Evolutionary conservation across 2,113 vertebrate genomes (phyloP), one percentile per base, ranked within the genome.

Genomic region (Catharus bicknelli): DNA sequence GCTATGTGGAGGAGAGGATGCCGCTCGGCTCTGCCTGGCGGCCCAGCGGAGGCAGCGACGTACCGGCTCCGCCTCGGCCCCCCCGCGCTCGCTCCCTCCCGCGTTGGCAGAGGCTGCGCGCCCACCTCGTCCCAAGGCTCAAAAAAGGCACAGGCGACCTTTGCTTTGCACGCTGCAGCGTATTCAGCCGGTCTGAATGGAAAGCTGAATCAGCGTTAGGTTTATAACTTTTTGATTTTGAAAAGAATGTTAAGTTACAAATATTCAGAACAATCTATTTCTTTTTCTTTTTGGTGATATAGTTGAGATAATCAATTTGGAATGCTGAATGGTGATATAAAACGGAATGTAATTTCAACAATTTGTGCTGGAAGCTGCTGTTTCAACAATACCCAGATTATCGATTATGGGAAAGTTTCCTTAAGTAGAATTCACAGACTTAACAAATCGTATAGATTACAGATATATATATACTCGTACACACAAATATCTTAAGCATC

Each of bases 281-380:
- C 4, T 9, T 13, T 42, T 23, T 27, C 8, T 9, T 16, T n/a
- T 11, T 12, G 1, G 5, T 8, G 2, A 11, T 22, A 22, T 15
- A 40, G 38, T 57, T 67, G 55, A 91, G 83, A 70, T n/a, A 83
- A 92, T 81, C 73, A 18, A 53, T 96, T 93, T 30, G 86, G 25
- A 51, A 83, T 78, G 88, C 69, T 72, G 68, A 57, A 55, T 19
- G 64, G 27, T 27, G 59, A 26, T 66, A 29, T 2, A 42, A 73
- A 1, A 38, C 11, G 19, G 18, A 21, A 64, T 26, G 57, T 29
- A 70, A 53, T 86, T 72, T 53, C 45, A 72, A 1, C 17, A 13
- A 19, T 68, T 83, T 51, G 40, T 63, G n/a, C 25, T 25, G 64
- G 64, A 90, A 48, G 48, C 48, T 93, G 86, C 86, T 61, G 77